A percentile compares a stretch with the other conserved stretches of the same genome.
Conservation (phyloP, 2,888 invertebrate genomes). For the Metacarcinus magister region DNA sequence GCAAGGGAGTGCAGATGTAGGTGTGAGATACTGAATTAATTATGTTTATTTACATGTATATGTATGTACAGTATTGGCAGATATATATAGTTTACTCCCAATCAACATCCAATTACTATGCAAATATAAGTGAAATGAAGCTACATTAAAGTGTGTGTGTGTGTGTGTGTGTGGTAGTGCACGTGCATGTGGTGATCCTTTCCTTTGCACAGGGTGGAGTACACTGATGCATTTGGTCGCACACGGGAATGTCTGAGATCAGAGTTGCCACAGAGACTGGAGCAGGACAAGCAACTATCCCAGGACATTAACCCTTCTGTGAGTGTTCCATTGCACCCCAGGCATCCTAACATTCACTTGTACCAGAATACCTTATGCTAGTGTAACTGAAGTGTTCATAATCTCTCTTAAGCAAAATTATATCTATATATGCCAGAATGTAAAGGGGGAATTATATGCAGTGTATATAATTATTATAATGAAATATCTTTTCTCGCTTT, state of each 20-base stretch:
- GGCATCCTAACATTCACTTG: background rate
- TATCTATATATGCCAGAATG: background rate
- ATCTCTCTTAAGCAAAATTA: background rate
- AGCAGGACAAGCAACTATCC: slow-evolving; percentile 86
- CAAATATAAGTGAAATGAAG: too few relatives aligned
- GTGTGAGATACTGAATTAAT: too few relatives aligned
- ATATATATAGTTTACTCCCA: too few relatives aligned
- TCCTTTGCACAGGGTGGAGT: slow-evolving; percentile 90
- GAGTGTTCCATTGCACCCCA: background rate
- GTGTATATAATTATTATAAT: too few relatives aligned
- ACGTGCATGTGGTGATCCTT: background rate
- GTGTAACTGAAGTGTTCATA: background rate
- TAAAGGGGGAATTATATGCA: too few relatives aligned
- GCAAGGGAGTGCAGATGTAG: too few relatives aligned
- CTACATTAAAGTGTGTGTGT: background rate
- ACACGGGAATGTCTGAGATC: slow-evolving; percentile 92
- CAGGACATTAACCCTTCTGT: slow-evolving; percentile 37
- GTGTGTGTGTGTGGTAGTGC: background rate
- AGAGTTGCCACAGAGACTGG: slow-evolving; percentile 89
- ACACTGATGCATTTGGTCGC: slow-evolving; percentile 93
- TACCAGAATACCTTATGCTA: background rate
- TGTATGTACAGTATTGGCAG: too few relatives aligned
- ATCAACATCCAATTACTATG: too few relatives aligned
- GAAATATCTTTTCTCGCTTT: too few relatives aligned
- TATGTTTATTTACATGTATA: too few relatives aligned